Percentiles rank a stretch among this genome's conserved stretches.
phyloP scores from a whole-genome alignment of 2,888 invertebrate genomes.

The Liodrosophila aerea region DNA sequence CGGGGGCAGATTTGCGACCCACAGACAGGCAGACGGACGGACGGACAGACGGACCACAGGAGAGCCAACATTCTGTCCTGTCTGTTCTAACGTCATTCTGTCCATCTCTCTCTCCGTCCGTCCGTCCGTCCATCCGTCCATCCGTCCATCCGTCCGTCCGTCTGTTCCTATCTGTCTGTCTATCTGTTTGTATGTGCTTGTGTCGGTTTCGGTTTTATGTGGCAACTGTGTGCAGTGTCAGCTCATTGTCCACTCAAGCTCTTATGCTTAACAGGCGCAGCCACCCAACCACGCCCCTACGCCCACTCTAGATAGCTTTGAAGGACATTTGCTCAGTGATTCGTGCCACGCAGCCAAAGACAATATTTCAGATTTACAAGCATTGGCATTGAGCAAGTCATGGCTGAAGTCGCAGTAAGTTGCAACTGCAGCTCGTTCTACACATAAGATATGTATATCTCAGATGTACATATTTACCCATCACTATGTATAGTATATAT shows the following conservation, averaged over 20 bases:
- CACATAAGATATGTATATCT: not conserved
- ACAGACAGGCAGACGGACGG: constrained; percentile 14
- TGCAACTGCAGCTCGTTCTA: constrained; percentile 6
- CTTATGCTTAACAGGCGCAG: not conserved
- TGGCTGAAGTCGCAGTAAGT: constrained; percentile 24
- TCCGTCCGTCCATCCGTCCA: constrained; percentile 16
- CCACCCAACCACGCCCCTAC: constrained; percentile 1
- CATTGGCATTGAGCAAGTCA: constrained; percentile 49
- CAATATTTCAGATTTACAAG: constrained; percentile 72
- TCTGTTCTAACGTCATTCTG: constrained; percentile 5
- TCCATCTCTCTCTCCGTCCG: constrained; percentile 1
- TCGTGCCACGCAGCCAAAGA: constrained; percentile 51
- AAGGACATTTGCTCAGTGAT: constrained; percentile 45
- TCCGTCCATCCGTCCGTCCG: constrained; percentile 13
- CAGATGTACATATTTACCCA: too few relatives aligned
- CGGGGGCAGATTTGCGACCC: constrained; percentile 48
- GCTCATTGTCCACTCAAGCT: constrained; percentile 55
- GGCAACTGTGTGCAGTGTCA: constrained; percentile 73
- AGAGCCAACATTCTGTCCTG: constrained; percentile 27
- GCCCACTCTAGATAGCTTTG: not conserved
- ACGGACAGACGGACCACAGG: constrained; percentile 17
- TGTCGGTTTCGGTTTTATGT: constrained; percentile 65
- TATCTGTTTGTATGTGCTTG: constrained; percentile 30
- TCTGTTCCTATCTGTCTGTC: constrained; percentile 27
- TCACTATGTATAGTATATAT: too few relatives aligned